These are phyloP conservation scores for Hoplias malabaricus DNA, from an alignment of 2,113 vertebrate genomes.

Conservation along the genomic window DNA sequence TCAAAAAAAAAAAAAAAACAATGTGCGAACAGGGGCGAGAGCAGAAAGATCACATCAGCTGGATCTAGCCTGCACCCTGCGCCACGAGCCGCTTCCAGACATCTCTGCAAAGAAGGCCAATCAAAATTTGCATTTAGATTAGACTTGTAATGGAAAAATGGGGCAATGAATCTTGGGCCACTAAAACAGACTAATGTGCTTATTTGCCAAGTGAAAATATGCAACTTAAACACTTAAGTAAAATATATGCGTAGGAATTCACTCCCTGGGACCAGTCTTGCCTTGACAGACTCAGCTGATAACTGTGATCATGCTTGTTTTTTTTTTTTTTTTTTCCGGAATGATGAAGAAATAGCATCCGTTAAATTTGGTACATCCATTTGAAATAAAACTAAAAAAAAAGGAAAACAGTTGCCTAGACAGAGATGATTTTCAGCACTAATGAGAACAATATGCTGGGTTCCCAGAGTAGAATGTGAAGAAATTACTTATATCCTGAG, in stretches of 20 bases:
- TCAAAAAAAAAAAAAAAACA: too few species aligned
- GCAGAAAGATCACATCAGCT: slow-evolving; percentile 41
- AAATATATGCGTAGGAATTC: slow-evolving; percentile 42
- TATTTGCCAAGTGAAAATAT: slow-evolving; percentile 67
- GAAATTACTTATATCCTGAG: too few species aligned
- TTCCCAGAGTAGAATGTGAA: too few species aligned
- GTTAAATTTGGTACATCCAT: background rate
- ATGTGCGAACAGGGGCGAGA: slow-evolving; percentile 12
- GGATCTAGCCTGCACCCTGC: slow-evolving; percentile 60
- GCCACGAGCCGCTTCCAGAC: slow-evolving; percentile 64
- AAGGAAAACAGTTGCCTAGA: background rate
- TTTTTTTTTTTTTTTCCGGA: background rate
- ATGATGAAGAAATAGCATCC: background rate
- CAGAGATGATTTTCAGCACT: background rate
- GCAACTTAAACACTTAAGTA: slow-evolving; percentile 63
- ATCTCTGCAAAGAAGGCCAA: slow-evolving; percentile 62
- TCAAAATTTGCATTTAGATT: slow-evolving; percentile 82
- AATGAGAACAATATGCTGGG: background rate
- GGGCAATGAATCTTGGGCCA: slow-evolving; percentile 67
- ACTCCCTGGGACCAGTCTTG: slow-evolving; percentile 41
- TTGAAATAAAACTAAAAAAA: background rate
- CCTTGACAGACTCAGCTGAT: slow-evolving; percentile 36
- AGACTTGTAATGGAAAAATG: slow-evolving; percentile 77
- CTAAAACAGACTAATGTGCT: slow-evolving; percentile 68
- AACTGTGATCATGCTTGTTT: background rate